A percentile compares a stretch with the other conserved stretches of the same genome.
These are phyloP conservation scores for Chrysomallon squamiferum DNA, from an alignment of 1,140 invertebrate species.

Conservation along the genomic window DNA sequence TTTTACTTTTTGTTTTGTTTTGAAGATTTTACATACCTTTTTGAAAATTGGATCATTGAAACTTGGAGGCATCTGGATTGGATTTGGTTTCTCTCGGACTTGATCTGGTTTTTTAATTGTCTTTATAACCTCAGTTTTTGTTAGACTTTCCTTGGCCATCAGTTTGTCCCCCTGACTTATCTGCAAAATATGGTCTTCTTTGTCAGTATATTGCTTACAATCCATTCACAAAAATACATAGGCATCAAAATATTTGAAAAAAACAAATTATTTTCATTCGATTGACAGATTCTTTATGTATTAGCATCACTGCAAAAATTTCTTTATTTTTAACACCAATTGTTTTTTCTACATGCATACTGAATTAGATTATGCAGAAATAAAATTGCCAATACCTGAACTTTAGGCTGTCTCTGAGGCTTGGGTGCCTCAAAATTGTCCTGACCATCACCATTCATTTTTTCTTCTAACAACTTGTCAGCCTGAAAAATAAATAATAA, in stretches of 20 bases:
- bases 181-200: constrained; percentile 19
- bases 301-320: no score
- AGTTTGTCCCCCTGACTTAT: constrained; percentile 46
- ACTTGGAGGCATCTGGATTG: constrained; percentile 59
- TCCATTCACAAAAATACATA: no score
- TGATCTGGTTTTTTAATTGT: constrained; percentile 52
- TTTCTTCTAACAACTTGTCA: constrained; percentile 11
- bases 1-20: no score
- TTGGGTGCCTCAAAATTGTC: constrained; percentile 43
- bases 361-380: neutral
- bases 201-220: neutral
- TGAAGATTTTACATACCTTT: constrained; percentile 49
- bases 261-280: no score
- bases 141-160: constrained; percentile 41
- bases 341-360: neutral
- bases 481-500: constrained; percentile 5
- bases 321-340: neutral
- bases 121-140: constrained; percentile 40
- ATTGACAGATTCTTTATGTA: no score
- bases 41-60: constrained; percentile 55
- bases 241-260: no score
- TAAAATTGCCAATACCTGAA: constrained; percentile 14
- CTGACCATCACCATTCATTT: constrained; percentile 20
- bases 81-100: constrained; percentile 49
- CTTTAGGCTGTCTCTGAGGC: constrained; percentile 56